phyloP scores from a whole-genome alignment of 1,140 invertebrate species.

The Drosophila kikkawai region DNA sequence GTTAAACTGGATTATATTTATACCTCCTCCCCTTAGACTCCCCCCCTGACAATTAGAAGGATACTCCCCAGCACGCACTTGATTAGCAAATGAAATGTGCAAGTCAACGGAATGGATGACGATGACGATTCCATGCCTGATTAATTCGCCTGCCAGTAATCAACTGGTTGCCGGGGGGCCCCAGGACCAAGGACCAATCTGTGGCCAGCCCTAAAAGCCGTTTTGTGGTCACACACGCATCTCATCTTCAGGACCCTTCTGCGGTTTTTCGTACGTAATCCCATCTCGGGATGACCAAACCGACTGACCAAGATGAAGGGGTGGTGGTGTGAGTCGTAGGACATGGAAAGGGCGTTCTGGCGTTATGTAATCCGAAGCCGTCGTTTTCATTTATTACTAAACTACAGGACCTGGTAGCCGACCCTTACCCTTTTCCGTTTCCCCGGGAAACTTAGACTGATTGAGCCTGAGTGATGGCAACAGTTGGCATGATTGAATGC shows the following conservation, averaged over 20 bases:
- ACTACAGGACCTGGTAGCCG: conserved; percentile 6
- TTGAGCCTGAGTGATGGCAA: conserved; percentile 76
- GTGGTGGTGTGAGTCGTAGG: neutral
- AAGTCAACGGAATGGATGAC: conserved; percentile 42
- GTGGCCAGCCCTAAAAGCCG: conserved; percentile 42
- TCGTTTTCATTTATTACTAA: conserved; percentile 54
- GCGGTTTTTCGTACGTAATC: conserved; percentile 49
- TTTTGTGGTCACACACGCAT: conserved; percentile 67
- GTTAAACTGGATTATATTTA: conserved; percentile 21
- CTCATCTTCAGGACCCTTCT: conserved; percentile 36
- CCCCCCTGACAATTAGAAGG: conserved; percentile 51
- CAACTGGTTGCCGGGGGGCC: conserved; percentile 27
- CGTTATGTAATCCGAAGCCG: conserved; percentile 73
- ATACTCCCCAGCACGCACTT: conserved; percentile 16
- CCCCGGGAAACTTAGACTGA: conserved; percentile 49
- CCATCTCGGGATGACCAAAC: conserved; percentile 21
- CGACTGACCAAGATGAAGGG: conserved; percentile 39
- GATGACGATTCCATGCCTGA: conserved; percentile 50
- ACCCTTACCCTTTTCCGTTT: conserved; percentile 53
- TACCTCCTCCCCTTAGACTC: neutral
- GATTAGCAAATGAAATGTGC: conserved; percentile 49
- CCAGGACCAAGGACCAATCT: conserved; percentile 10
- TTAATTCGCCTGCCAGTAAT: conserved; percentile 66
- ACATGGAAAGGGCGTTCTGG: conserved; percentile 45
- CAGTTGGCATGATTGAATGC: conserved; percentile 80